These are phyloP conservation scores for Diadumene lineata DNA, from an alignment of 92 coral and sea anemone species.

Conservation along the genomic window DNA sequence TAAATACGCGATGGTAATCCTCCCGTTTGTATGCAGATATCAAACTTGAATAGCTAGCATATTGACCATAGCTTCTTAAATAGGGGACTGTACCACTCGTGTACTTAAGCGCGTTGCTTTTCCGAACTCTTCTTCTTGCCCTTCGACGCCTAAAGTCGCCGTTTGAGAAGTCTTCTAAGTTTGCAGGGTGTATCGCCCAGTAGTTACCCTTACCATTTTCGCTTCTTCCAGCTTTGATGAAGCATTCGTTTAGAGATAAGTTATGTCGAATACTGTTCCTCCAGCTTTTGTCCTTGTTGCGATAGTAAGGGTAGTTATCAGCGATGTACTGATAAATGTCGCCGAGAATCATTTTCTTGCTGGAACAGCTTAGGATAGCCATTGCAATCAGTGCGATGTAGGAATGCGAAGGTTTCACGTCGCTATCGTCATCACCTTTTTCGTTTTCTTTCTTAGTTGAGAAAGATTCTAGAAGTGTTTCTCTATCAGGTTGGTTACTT, in stretches of 20 bases:
- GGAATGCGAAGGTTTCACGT: slow-evolving; percentile 94
- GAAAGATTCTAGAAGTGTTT: slow-evolving; percentile 15
- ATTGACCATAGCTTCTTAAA: slow-evolving; percentile 52
- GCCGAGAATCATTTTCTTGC: slow-evolving; percentile 92
- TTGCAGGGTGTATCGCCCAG: slow-evolving; percentile 99
- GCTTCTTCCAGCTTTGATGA: slow-evolving; percentile 96
- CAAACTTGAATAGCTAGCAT: slow-evolving; percentile 37
- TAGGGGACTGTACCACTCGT: slow-evolving; percentile 56
- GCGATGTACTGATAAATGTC: slow-evolving; percentile 97
- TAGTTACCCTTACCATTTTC: slow-evolving; percentile 98
- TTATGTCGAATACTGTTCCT: slow-evolving; percentile 97
- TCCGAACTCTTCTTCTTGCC: slow-evolving; percentile 88
- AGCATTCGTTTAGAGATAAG: slow-evolving; percentile 95
- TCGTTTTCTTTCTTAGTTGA: slow-evolving; percentile 33
- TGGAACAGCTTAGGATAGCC: slow-evolving; percentile 90
- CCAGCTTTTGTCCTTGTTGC: slow-evolving; percentile 99
- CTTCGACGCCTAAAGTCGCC: slow-evolving; percentile 96
- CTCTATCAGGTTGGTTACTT: no score
- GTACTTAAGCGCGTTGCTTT: slow-evolving; percentile 72
- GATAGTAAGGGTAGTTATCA: slow-evolving; percentile 91
- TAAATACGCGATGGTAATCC: slow-evolving; percentile 48
- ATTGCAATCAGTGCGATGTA: slow-evolving; percentile 97
- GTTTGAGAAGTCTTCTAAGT: slow-evolving; percentile 95
- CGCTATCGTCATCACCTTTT: slow-evolving; percentile 64
- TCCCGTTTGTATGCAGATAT: slow-evolving; percentile 59